Evolutionary conservation across 2,797 vertebrate genomes (phyloP).

Genomic region (Sebastolobus altivelis): DNA sequence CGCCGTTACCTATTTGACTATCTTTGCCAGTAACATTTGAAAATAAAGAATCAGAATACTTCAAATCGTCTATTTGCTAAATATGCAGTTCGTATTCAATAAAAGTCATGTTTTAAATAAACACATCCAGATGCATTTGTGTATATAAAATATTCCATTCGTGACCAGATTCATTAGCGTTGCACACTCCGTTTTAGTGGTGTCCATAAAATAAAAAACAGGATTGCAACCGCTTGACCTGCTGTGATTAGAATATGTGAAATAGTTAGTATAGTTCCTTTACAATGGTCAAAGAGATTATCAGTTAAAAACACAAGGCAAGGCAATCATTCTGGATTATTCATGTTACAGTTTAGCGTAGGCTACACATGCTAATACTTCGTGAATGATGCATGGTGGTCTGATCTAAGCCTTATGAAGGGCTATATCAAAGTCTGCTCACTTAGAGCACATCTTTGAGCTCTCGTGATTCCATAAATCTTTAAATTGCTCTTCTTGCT

Average conservation of each 20-base stretch:
- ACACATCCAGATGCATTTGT: not conserved
- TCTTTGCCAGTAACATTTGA: not conserved
- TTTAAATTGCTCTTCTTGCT: not conserved
- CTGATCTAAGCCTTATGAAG: slow-evolving; percentile 6
- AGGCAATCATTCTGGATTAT: slow-evolving; percentile 19
- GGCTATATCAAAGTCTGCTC: not conserved
- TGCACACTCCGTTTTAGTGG: not conserved
- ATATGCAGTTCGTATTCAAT: not conserved
- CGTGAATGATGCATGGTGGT: slow-evolving; percentile 47
- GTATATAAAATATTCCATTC: not conserved
- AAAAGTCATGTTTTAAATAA: too few species aligned
- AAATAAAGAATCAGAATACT: not conserved
- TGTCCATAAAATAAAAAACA: not conserved
- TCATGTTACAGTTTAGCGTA: slow-evolving; percentile 16
- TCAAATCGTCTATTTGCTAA: not conserved
- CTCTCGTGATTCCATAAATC: not conserved
- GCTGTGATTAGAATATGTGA: slow-evolving; percentile 1
- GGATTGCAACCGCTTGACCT: not conserved
- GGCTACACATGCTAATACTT: slow-evolving; percentile 34
- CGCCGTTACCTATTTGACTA: not conserved
- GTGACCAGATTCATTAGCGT: not conserved
- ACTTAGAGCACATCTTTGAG: not conserved
- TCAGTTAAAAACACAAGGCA: slow-evolving; percentile 12
- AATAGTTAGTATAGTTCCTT: not conserved
- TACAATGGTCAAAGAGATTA: slow-evolving; percentile 6